Evolutionary conservation across 1,140 invertebrate genomes (phyloP).

Genomic region (Contarinia nasturtii): DNA sequence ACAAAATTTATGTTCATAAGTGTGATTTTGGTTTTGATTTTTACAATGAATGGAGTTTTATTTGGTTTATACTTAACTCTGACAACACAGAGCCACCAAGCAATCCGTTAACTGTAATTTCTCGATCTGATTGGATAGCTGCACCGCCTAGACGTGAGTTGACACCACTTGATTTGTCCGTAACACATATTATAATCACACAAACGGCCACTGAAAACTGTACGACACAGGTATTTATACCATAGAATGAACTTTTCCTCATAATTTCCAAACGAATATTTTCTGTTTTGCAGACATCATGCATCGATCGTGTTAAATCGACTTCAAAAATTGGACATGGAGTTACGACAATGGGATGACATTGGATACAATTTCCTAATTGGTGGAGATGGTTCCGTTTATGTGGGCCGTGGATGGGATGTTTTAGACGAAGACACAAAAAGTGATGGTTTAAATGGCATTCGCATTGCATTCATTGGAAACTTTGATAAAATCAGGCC

Average conservation of each 20-base stretch:
- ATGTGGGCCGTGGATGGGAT: constrained; percentile 45
- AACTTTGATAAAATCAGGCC: constrained; percentile 34
- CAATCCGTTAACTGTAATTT: too few species aligned
- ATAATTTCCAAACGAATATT: neutral
- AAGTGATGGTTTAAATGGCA: constrained; percentile 35
- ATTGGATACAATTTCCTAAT: constrained; percentile 50
- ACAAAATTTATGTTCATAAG: too few species aligned
- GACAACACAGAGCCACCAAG: too few species aligned
- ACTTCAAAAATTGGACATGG: constrained; percentile 58
- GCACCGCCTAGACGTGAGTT: constrained; percentile 28
- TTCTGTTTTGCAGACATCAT: constrained; percentile 20
- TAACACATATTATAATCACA: constrained; percentile 29
- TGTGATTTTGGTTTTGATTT: too few species aligned
- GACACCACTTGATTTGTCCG: constrained; percentile 23
- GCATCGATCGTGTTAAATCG: constrained; percentile 27
- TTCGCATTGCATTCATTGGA: constrained; percentile 53
- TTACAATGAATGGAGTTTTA: too few species aligned
- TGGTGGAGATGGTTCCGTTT: constrained; percentile 38
- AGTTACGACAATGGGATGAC: constrained; percentile 37
- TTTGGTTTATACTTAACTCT: too few species aligned
- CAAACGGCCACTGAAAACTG: constrained; percentile 20
- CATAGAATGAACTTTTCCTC: too few species aligned
- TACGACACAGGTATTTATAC: neutral
- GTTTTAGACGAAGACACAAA: constrained; percentile 36
- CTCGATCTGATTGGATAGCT: constrained; percentile 43